phyloP scores from a whole-genome alignment of 2,797 vertebrate genomes.

The Squalus acanthias region DNA sequence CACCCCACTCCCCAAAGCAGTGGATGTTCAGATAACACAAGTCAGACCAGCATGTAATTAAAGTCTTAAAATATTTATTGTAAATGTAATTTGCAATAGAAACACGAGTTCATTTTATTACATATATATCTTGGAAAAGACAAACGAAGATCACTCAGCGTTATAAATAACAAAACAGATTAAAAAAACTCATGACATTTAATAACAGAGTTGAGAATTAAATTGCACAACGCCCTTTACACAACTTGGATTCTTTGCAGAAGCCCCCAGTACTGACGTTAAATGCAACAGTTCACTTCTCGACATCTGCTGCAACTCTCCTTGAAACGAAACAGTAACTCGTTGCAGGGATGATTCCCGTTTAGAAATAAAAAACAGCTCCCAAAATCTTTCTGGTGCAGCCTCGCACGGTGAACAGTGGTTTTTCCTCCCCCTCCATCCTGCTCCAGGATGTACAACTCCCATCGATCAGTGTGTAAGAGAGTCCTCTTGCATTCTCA shows the following conservation, averaged over 20 bases:
- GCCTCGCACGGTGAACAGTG: neutral
- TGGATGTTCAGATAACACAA: neutral
- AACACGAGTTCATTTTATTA: neutral
- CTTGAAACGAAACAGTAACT: neutral
- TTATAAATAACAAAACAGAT: neutral
- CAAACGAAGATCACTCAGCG: neutral
- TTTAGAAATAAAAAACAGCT: neutral
- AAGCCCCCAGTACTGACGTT: neutral
- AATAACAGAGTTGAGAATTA: neutral
- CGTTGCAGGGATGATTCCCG: neutral
- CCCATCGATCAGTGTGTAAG: neutral
- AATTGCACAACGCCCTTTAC: slow-evolving; percentile 19
- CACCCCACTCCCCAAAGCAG: neutral
- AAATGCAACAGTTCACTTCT: neutral
- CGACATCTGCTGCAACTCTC: neutral
- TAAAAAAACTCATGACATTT: neutral
- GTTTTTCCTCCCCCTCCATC: neutral
- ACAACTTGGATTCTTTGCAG: neutral
- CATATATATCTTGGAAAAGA: neutral
- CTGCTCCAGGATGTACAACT: neutral
- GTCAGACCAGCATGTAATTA: neutral
- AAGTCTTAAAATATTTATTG: slow-evolving; percentile 12
- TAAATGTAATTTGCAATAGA: slow-evolving; percentile 15
- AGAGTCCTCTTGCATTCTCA: neutral
- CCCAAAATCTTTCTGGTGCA: neutral